Percentiles rank a stretch among this genome's conserved stretches.
Evolutionary conservation across 1,140 invertebrate species (phyloP).

Genomic region (Euura lappo): DNA sequence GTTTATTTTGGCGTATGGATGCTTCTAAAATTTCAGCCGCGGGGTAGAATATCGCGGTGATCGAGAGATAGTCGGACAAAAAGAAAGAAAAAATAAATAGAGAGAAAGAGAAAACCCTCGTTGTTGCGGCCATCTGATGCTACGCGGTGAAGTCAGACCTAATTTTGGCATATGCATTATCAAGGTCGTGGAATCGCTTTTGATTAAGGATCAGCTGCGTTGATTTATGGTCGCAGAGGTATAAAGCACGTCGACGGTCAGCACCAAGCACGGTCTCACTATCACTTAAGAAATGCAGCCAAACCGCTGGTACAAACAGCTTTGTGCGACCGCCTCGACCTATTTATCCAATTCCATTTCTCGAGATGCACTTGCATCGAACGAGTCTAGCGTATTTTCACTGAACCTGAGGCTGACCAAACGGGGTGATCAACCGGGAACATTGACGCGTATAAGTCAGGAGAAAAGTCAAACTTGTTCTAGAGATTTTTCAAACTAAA

Average conservation of each 20-base stretch:
- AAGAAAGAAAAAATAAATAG: background rate
- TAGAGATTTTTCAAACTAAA: conserved; percentile 47
- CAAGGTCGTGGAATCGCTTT: background rate
- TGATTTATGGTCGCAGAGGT: background rate
- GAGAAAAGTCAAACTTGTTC: conserved; percentile 60
- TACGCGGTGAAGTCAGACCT: no score
- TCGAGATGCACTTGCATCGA: conserved; percentile 31
- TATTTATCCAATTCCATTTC: conserved; percentile 20
- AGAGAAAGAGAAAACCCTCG: background rate
- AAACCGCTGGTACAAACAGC: background rate
- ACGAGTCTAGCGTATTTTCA: background rate
- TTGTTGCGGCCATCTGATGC: no score
- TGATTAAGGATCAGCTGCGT: background rate
- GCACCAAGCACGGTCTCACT: background rate
- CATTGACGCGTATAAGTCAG: conserved; percentile 34
- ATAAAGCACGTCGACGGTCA: background rate
- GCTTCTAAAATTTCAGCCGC: no score
- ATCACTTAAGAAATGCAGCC: conserved; percentile 1
- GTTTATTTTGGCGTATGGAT: no score
- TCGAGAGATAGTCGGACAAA: no score
- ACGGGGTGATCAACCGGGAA: background rate
- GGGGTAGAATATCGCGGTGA: no score
- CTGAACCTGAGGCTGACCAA: background rate
- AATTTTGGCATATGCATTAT: background rate
- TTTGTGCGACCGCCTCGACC: background rate